Base-by-base conservation (phyloP, 2,113 vertebrate genomes). In the Noctilio leporinus region DNA sequence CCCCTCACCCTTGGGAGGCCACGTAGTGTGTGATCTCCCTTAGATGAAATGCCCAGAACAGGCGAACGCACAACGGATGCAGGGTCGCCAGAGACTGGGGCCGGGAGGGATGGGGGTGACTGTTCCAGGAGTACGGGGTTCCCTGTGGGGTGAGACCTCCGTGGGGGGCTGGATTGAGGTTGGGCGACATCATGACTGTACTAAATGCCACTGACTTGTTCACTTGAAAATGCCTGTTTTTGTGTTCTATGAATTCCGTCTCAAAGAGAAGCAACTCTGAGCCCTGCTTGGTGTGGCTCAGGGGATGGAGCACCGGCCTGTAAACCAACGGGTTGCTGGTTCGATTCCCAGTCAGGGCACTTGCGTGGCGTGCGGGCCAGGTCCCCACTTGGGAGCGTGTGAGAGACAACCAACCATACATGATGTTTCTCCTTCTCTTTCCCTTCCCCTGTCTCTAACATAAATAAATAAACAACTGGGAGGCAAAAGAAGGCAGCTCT, bases 1-100 rank as follows among this genome's bases (percentile, higher is more conserved):
- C 24, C 15, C 3, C 43, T 38, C n/a, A 22, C 17, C n/a, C 49
- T 10, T 1, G 64, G 12, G 43, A 67, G 64, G 24, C 30, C 30
- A 53, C 0, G 0, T 5, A 2, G 0, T 7, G 20, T 22, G 4
- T 2, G 7, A 2, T 10, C n/a, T 17, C 28, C 4, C 20, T 40
- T 3, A 62, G 59, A 4, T 15, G 12, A 62, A 14, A 62, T 14
- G 59, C 14, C 47, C 28, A 12, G 9, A 35, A 11, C 0, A 10
- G 30, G 26, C 3, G 6, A 17, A 38, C 5, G 8, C 57, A 7
- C 1, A 6, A 45, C 10, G 2, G n/a, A 9, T 16, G 0, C 3
- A 11, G 2, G 65, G 20, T 4, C 80, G 15, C 49, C 51, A 49
- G 22, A 47, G 30, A 10, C 24, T 4, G 38, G 20, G 73, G 10